Evolutionary conservation across 2,888 invertebrate species (phyloP), one percentile per base, ranked within the genome.

Genomic region (Idaea straminata): DNA sequence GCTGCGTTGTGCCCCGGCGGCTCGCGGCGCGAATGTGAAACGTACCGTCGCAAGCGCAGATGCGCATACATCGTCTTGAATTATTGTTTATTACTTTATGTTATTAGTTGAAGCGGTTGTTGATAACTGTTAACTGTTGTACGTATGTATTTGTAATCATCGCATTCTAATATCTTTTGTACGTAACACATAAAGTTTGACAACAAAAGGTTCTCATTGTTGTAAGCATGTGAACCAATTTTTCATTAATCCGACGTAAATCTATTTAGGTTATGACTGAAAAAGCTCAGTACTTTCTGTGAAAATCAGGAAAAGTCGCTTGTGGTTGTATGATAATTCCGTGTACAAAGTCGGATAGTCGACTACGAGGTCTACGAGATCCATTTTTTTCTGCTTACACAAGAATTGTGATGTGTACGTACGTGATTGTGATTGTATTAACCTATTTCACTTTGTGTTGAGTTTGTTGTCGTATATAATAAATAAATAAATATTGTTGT

Each of bases 1-100:
- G 80, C 82, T 83, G 87, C 89, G 89, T 87, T 77, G 78, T 83
- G 81, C 83, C 83, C 85, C 82, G 79, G 81, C 87, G 85, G 84
- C 85, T 83, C 81, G 83, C 88, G 84, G 79, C 84, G 86, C 83
- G 85, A 89, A 88, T 92, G 91, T 92, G 91, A 90, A 91, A 82
- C 81, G 90, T 90, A 89, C 78, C 91, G 89, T 82, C 91, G 85
- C 88, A 83, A 69, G 86, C 87, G 88, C 87, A 85, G 69, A 72
- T 70, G 72, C 72, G 76, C 74, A 82, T 80, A 84, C 84, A 83
- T 81, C 81, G 81, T 83, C 85, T 83, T 84, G 81, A 81, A 81
- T 82, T 83, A 80, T 80, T 84, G 79, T 81, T 88, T 83, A 84
- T 81, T 83, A 86, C 80, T 74, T 77, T 81, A 82, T 85, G 86